Evolutionary conservation across 1,140 invertebrate genomes (phyloP), one percentile per base, ranked within the genome.

Genomic region (Drosophila mauritiana): DNA sequence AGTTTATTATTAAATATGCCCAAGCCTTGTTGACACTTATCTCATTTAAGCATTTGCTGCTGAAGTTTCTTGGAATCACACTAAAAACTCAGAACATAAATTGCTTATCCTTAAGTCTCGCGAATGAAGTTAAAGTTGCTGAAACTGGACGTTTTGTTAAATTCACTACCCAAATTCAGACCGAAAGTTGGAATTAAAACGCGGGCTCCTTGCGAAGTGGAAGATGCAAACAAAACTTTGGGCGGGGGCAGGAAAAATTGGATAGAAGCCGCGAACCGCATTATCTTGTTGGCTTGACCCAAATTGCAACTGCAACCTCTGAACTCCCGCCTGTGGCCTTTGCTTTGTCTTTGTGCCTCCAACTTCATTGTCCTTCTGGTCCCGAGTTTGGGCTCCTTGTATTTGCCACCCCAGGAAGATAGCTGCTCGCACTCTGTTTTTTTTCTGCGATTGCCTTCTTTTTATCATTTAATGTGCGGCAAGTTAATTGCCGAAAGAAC

Each of bases 221-320:
- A 52, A 52, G 49, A 52, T 52, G 27, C 49, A 58, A 81, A 77
- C 67, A 68, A 85, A 78, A 88, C 67, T 69, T 79, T 86, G 25
- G 15, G 49, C 15, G 10, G 63, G 13, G 61, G 37, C 11, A 39
- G 13, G 12, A 52, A 55, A 37, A 48, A 43, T 34, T 39, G 40
- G 25, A 31, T 31, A 37, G 43, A 76, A 78, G 70, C 70, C 78
- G 70, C 67, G 63, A 82, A 76, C 63, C 70, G 67, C 70, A 88
- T 79, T 79, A 86, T 88, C 70, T 73, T 73, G 68, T 82, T 68
- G 78, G 78, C 75, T 86, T 86, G 82, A 86, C 83, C 82, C 68
- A 82, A 88, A 86, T 86, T 73, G 63, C 62, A 77, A 58, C 61
- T 77, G 78, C 63, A 59, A 58, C 48, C 53, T 53, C 53, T 63